Base-by-base conservation (phyloP, 2,888 invertebrate genomes). In the Acheta domesticus region DNA sequence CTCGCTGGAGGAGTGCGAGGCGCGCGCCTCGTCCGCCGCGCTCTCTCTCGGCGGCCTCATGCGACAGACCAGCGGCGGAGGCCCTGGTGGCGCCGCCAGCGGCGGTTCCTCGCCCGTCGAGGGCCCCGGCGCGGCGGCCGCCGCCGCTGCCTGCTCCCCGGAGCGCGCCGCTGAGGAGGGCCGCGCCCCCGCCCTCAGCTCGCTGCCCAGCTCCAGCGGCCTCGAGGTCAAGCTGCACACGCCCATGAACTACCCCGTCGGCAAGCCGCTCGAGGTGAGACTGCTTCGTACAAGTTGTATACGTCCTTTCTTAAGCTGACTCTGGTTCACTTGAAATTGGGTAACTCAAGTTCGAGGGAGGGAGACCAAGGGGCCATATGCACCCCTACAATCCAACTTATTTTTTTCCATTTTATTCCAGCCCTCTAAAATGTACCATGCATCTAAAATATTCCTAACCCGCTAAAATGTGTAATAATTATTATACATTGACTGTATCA, bases 191-290 rank as follows among this genome's bases (percentile, higher is more conserved):
- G 74, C 75, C 74, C 75, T 74, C 12, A 48, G 5, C 75, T 50
- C 76, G 21, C 49, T 50, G 14, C 78, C 50, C 19, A 73, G 79
- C 20, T 48, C 78, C 12, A 75, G 76, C 16, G 77, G 76, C 23
- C 77, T 23, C 21, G 76, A 20, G 21, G 49, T 49, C 48, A 48
- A 76, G 49, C 76, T 76, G 8, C 48, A 36, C 19, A 78, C 85
- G 2, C 82, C 86, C 0, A 87, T 91, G 8, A 92, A 93, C 85
- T 93, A 93, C 85, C 93, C 93, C 0, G 91, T 94, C 74, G 95
- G 94, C 75, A 95, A 93, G 87, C 94, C 96, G 1, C 87, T 96
- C 75, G 94, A 95, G 90, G 95, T 95, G 87, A 86, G 86, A n/a
- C 16, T n/a, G n/a, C 11, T 20, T 21, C 74, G 20, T 8, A n/a